Percentiles rank a stretch among this genome's conserved stretches.
Conservation (phyloP, 1,140 invertebrate species). For the Liolophura sinensis region DNA sequence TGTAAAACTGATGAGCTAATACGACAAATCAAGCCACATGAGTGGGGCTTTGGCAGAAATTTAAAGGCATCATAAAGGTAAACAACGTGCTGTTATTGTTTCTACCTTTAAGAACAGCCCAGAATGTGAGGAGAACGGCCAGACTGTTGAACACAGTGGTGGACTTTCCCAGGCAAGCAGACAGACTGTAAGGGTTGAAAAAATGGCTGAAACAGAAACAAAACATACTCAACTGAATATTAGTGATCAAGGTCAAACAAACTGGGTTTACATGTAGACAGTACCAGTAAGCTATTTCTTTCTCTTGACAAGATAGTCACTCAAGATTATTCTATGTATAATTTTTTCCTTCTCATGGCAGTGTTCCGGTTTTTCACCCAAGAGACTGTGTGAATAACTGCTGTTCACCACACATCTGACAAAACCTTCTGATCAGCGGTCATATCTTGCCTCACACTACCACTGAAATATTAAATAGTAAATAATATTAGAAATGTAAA, state of each 20-base stretch:
- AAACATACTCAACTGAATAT: conserved; percentile 8
- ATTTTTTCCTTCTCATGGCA: not conserved
- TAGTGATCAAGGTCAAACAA: not conserved
- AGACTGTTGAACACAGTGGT: conserved; percentile 87
- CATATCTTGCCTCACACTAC: no score
- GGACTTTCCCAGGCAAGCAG: conserved; percentile 88
- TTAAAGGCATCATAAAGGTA: no score
- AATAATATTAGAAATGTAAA: no score
- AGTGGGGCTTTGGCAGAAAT: no score
- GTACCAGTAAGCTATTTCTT: conserved; percentile 3
- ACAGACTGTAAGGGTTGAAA: conserved; percentile 89
- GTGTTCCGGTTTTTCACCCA: no score
- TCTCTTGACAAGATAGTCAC: not conserved
- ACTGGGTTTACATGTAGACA: not conserved
- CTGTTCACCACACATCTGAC: no score
- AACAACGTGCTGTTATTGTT: no score
- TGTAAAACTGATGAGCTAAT: no score
- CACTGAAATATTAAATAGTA: no score
- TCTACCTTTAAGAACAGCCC: conserved; percentile 72
- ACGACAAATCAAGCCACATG: no score
- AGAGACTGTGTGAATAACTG: no score
- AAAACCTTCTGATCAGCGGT: no score
- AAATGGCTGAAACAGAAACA: conserved; percentile 74
- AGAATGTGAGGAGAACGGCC: conserved; percentile 58
- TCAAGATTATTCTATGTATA: not conserved